phyloP scores from a whole-genome alignment of 2,797 vertebrate species.

The Sebastolobus altivelis region DNA sequence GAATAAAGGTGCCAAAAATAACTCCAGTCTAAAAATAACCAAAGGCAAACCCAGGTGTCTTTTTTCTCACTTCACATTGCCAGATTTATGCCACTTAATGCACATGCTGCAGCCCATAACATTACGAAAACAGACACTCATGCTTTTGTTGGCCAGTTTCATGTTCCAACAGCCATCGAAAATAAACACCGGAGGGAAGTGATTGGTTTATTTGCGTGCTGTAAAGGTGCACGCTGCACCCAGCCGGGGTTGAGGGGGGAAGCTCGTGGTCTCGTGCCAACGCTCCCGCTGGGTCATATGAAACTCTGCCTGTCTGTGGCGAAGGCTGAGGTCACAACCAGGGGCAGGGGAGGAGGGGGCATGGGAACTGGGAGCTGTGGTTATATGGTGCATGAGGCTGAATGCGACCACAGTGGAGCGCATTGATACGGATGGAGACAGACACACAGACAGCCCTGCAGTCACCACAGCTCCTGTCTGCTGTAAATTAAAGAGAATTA shows the following conservation, averaged over 20 bases:
- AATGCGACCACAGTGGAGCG: constrained; percentile 51
- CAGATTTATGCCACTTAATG: constrained; percentile 49
- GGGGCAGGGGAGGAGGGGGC: not conserved
- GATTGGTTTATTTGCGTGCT: constrained; percentile 56
- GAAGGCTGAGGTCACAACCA: constrained; percentile 54
- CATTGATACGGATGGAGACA: constrained; percentile 46
- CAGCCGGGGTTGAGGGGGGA: not conserved
- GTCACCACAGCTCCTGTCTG: constrained; percentile 74
- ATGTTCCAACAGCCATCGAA: constrained; percentile 37
- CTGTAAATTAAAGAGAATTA: constrained; percentile 74
- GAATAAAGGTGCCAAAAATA: constrained; percentile 74
- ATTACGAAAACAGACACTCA: constrained; percentile 52
- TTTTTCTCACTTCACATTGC: constrained; percentile 40
- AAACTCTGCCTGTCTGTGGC: constrained; percentile 58
- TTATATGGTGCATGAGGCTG: constrained; percentile 37
- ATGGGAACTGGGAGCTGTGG: constrained; percentile 58
- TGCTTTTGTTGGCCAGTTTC: constrained; percentile 61
- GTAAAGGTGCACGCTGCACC: constrained; percentile 51
- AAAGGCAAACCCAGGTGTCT: constrained; percentile 46
- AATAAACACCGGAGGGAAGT: constrained; percentile 54
- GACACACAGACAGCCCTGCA: constrained; percentile 46
- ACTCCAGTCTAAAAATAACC: constrained; percentile 63
- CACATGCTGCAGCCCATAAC: constrained; percentile 41
- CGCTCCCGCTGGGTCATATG: constrained; percentile 50
- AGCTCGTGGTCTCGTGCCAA: constrained; percentile 38